Percentiles rank a stretch among this genome's conserved stretches.
phyloP scores from a whole-genome alignment of 1,140 invertebrate species.

The Chrysomallon squamiferum region DNA sequence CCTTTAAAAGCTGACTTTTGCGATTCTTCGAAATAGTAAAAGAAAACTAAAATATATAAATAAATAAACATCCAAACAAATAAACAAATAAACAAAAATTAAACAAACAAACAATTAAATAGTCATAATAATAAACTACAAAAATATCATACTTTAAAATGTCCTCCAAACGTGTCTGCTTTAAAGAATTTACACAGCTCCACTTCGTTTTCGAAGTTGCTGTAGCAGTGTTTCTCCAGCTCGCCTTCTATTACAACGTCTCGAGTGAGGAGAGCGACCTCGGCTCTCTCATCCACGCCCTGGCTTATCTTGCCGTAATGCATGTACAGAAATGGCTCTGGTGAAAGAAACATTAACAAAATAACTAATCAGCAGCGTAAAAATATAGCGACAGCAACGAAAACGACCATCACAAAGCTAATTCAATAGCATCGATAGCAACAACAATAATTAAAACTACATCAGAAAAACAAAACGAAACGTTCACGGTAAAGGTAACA shows the following conservation, averaged over 20 bases:
- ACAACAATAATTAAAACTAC: neutral
- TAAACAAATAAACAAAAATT: no score
- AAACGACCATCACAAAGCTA: neutral
- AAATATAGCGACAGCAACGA: neutral
- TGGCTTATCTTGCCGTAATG: constrained; percentile 34
- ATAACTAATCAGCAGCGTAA: neutral
- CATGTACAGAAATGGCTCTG: constrained; percentile 15
- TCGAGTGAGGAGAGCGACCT: constrained; percentile 37
- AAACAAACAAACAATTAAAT: no score
- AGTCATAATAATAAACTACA: no score
- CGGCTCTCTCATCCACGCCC: constrained; percentile 41
- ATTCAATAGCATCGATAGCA: neutral
- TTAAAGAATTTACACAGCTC: constrained; percentile 4
- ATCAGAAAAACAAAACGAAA: neutral
- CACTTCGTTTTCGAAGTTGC: constrained; percentile 19
- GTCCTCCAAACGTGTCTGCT: constrained; percentile 44
- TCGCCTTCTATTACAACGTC: constrained; percentile 42
- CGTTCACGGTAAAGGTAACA: neutral
- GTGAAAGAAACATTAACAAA: neutral
- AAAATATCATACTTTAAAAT: constrained; percentile 38
- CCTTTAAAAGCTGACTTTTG: no score
- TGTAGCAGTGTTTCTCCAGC: constrained; percentile 31
- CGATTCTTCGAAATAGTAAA: no score
- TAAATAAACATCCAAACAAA: no score
- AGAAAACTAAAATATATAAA: no score